Evolutionary conservation across 2,797 vertebrate genomes (phyloP).

Genomic region (Tenualosa thibaudeaui): DNA sequence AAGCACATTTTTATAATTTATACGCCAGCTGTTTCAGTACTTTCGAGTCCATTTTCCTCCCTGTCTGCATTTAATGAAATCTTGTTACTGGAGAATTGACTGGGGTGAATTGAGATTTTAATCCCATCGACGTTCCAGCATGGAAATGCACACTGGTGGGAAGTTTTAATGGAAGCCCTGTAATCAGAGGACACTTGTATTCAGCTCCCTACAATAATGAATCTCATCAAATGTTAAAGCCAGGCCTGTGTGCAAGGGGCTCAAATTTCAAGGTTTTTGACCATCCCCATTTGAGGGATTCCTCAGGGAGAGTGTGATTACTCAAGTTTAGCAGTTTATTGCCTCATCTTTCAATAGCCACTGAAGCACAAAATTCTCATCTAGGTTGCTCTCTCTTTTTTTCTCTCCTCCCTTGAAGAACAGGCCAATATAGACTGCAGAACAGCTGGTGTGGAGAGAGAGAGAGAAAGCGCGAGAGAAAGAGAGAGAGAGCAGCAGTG

Average conservation of each 20-base stretch:
- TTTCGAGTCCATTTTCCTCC: slow-evolving; percentile 93
- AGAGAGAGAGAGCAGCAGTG: slow-evolving; percentile 70
- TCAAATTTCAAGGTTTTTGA: slow-evolving; percentile 98
- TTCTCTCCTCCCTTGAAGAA: slow-evolving; percentile 84
- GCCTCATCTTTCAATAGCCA: slow-evolving; percentile 99
- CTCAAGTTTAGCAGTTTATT: slow-evolving; percentile 99
- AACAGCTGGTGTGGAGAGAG: slow-evolving; percentile 76
- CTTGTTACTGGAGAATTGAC: slow-evolving; percentile 99
- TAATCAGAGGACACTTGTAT: slow-evolving; percentile 98
- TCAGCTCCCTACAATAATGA: slow-evolving; percentile 93
- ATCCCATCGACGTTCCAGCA: slow-evolving; percentile 92
- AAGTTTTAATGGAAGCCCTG: slow-evolving; percentile 91
- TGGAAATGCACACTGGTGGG: slow-evolving; percentile 91
- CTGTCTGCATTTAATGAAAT: slow-evolving; percentile 98
- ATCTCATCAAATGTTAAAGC: slow-evolving; percentile 96
- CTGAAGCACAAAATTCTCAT: slow-evolving; percentile 99
- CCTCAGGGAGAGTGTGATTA: slow-evolving; percentile 97
- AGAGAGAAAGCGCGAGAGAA: neutral
- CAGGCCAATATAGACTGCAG: slow-evolving; percentile 91
- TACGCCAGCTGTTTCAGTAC: slow-evolving; percentile 98
- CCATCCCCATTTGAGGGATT: slow-evolving; percentile 95
- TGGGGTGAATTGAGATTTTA: slow-evolving; percentile 99
- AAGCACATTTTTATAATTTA: slow-evolving; percentile 99
- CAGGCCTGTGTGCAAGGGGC: slow-evolving; percentile 79
- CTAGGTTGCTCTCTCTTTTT: slow-evolving; percentile 90